phyloP scores from a whole-genome alignment of 2,797 vertebrate genomes.

The Cuniculus paca region DNA sequence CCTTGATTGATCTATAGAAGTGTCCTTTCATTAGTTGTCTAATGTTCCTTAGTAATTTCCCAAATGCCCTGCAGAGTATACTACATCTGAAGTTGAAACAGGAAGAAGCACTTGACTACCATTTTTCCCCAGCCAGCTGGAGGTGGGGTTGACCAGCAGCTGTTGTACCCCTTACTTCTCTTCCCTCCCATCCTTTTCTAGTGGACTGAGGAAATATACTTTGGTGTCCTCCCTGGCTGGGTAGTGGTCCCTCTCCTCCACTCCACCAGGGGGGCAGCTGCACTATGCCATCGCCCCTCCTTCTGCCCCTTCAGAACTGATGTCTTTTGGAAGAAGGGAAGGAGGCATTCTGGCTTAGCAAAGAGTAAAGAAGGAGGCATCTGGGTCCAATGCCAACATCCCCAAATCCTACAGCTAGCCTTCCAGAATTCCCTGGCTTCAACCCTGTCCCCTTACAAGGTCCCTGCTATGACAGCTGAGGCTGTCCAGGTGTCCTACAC shows the following conservation, averaged over 20 bases:
- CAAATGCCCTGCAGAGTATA: not conserved
- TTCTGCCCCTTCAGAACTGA: not conserved
- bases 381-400: not conserved
- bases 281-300: not conserved
- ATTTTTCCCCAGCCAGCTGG: not conserved
- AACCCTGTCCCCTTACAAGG: not conserved
- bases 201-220: not conserved
- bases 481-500: not conserved
- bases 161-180: not conserved
- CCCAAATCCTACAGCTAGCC: not conserved
- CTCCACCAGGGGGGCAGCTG: no score
- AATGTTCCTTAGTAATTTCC: not conserved
- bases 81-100: constrained; percentile 17
- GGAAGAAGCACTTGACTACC: not conserved
- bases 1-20: constrained; percentile 17
- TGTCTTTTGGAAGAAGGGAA: not conserved
- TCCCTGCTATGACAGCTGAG: not conserved
- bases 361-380: not conserved
- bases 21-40: not conserved
- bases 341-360: not conserved
- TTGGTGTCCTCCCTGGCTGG: not conserved
- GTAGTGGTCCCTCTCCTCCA: not conserved
- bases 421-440: not conserved
- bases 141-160: not conserved
- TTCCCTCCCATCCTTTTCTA: not conserved